Percentiles rank a stretch among this genome's conserved stretches.
Evolutionary conservation across 2,888 invertebrate species (phyloP).

Genomic region (Xylota segnis): DNA sequence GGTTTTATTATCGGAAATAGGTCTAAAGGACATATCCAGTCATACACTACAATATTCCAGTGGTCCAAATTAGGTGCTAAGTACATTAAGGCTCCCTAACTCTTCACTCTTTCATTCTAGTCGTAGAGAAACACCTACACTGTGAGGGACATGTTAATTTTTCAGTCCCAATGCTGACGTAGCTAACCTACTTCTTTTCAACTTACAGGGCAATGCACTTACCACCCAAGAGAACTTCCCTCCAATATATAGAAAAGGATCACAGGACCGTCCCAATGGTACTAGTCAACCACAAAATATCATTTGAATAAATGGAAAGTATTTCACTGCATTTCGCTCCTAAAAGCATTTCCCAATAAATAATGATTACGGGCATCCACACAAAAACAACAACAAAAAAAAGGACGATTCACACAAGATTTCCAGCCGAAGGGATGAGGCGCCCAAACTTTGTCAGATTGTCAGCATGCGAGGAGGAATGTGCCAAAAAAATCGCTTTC

Average conservation of each 20-base stretch:
- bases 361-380: constrained; percentile 66
- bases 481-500: constrained; percentile 17
- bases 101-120: no score
- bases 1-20: no score
- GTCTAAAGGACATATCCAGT: no score
- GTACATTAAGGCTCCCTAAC: no score
- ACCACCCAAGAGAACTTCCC: neutral
- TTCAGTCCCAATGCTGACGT: neutral
- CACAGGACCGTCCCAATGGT: constrained; percentile 20
- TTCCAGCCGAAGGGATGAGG: neutral
- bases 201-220: neutral
- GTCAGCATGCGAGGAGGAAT: constrained; percentile 42
- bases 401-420: constrained; percentile 15
- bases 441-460: constrained; percentile 32
- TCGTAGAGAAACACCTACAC: no score
- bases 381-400: constrained; percentile 12
- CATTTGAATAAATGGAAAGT: constrained; percentile 74
- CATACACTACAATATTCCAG: no score
- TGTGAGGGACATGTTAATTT: neutral
- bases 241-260: constrained; percentile 4
- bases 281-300: constrained; percentile 64
- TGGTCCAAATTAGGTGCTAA: no score
- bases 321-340: constrained; percentile 62
- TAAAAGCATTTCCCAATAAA: constrained; percentile 75
- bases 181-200: neutral